Evolutionary conservation across 2,113 vertebrate genomes (phyloP), one percentile per base, ranked within the genome.

Genomic region (Seriola aureovittata): DNA sequence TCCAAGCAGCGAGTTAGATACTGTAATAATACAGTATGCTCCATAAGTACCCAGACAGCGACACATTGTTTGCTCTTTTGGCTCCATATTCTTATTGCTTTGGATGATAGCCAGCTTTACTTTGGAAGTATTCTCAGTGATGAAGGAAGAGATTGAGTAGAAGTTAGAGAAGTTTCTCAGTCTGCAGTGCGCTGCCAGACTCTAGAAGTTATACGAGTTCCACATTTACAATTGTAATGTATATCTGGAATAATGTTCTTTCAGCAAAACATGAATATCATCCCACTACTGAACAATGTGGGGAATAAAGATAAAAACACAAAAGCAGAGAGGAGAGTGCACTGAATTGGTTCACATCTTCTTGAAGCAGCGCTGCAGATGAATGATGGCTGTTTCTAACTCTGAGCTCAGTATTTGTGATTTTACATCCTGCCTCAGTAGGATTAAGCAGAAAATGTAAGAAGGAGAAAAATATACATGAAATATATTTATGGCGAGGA

Each of bases 31-130:
- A 62, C 68, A 57, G 34, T 16, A 21, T 16, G 67, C 16, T 55
- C 59, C 63, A 21, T 38, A 13, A 71, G 57, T 23, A 73, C 52
- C 5, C 32, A 55, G 65, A 71, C 48, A 29, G 73, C 46, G 12
- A 46, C 71, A 44, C 75, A 52, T 32, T 14, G 73, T 66, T 68
- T 48, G 59, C 77, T 55, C 29, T 16, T 40, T 75, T 71, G 81
- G 84, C 69, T 72, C 65, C 69, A 80, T 17, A 19, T 55, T 66
- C 42, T 66, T 59, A 81, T 58, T 77, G 60, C 52, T 70, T 78
- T 90, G 86, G 81, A 77, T 52, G 5, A 19, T 10, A 13, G 86
- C 75, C 78, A 73, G 71, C 32, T 63, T 65, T 59, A 32, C 76
- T 82, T 78, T 55, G 75, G 72, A 66, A 38, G 55, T 63, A 25